phyloP scores from a whole-genome alignment of 2,113 vertebrate species.

The Odocoileus virginianus region DNA sequence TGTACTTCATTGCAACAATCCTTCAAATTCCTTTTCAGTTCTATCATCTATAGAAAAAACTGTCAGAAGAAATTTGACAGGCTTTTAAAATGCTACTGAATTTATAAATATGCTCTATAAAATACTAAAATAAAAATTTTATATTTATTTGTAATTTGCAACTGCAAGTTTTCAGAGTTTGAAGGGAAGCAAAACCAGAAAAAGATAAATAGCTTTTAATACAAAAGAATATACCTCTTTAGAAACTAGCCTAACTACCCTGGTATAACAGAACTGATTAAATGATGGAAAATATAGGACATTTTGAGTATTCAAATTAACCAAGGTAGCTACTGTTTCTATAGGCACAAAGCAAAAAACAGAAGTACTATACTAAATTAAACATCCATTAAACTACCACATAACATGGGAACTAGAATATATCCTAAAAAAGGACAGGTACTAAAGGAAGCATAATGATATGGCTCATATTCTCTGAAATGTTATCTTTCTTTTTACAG shows the following conservation, averaged over 20 bases:
- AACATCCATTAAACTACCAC: not conserved
- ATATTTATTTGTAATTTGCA: not conserved
- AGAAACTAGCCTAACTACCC: not conserved
- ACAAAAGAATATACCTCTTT: not conserved
- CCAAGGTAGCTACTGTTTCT: not conserved
- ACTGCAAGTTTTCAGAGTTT: not conserved
- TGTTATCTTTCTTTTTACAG: not conserved
- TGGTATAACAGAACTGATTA: not conserved
- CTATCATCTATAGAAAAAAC: not conserved
- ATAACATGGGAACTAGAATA: not conserved
- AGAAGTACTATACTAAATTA: conserved; percentile 3
- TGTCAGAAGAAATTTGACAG: not conserved
- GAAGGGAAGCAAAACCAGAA: not conserved
- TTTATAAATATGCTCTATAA: not conserved
- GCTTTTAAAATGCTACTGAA: not conserved
- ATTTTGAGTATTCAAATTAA: not conserved
- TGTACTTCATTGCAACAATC: not conserved
- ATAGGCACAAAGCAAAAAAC: not conserved
- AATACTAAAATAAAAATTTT: not conserved
- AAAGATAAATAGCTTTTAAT: not conserved
- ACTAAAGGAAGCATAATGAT: not conserved
- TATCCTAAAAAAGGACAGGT: not conserved
- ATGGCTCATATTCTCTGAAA: not conserved
- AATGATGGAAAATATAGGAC: not conserved
- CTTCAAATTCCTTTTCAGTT: conserved; percentile 10